Conservation (phyloP, 2,888 invertebrate genomes). For the Drosophila macrospina region DNA sequence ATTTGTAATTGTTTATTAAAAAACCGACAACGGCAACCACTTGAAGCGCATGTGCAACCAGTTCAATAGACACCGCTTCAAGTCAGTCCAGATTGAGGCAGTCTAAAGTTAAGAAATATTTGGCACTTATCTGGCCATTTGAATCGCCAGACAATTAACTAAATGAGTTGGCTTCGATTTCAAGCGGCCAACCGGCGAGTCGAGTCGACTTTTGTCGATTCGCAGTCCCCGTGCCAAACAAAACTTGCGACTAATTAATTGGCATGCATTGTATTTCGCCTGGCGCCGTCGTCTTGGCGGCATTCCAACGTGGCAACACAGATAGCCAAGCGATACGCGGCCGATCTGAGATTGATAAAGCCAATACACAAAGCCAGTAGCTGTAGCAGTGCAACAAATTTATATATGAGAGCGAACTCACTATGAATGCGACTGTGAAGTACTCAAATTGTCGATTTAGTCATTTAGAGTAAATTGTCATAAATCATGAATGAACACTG, state of each 20-base stretch:
- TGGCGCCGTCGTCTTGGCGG: constrained; percentile 63
- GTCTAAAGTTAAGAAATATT: constrained; percentile 22
- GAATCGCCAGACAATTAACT: constrained; percentile 74
- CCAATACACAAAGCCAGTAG: constrained; percentile 32
- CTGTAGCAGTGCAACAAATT: constrained; percentile 18
- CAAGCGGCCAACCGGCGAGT: constrained; percentile 13
- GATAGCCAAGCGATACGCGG: constrained; percentile 45
- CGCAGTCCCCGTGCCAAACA: constrained; percentile 54
- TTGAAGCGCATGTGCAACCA: constrained; percentile 64
- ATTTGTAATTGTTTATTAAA: constrained; percentile 41
- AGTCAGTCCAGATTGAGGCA: neutral
- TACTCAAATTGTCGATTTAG: constrained; percentile 23
- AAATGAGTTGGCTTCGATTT: constrained; percentile 68
- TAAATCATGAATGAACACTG: constrained; percentile 69
- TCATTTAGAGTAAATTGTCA: constrained; percentile 57
- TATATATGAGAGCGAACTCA: neutral
- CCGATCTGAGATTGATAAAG: constrained; percentile 54
- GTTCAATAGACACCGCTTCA: constrained; percentile 20
- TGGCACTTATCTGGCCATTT: constrained; percentile 51
- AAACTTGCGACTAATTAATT: constrained; percentile 66
- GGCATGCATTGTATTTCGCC: constrained; percentile 70
- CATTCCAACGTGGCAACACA: constrained; percentile 73
- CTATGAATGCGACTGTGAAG: neutral
- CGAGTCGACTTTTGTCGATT: constrained; percentile 17
- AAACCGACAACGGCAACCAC: neutral